Percentiles rank a stretch among this genome's conserved stretches.
These are phyloP conservation scores for Lipophrys pholis DNA, from an alignment of 2,113 vertebrate species.

Conservation along the genomic window DNA sequence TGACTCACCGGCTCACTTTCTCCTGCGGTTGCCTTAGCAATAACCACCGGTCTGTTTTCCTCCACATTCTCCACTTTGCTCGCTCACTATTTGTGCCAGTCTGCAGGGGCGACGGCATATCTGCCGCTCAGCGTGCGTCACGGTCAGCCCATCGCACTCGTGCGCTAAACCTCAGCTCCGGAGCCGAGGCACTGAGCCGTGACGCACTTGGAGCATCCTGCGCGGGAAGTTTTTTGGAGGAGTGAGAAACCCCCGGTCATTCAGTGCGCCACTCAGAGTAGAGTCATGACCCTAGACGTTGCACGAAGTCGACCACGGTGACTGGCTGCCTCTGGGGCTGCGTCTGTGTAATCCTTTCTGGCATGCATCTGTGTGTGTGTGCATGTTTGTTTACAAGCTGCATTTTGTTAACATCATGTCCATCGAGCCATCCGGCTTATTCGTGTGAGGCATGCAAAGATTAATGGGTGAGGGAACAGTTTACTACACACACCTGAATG, in stretches of 20 bases:
- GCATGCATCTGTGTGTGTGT: constrained; percentile 12
- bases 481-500: no score
- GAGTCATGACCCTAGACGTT: constrained; percentile 38
- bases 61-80: constrained; percentile 40
- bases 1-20: constrained; percentile 37
- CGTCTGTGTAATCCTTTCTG: constrained; percentile 20
- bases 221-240: constrained; percentile 28
- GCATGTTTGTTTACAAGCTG: background rate
- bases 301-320: constrained; percentile 25
- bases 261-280: constrained; percentile 28
- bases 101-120: constrained; percentile 21
- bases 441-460: no score
- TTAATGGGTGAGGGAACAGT: no score
- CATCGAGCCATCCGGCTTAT: no score
- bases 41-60: constrained; percentile 41
- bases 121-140: constrained; percentile 49
- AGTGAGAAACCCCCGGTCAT: constrained; percentile 37
- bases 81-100: constrained; percentile 31
- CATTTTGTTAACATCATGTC: no score
- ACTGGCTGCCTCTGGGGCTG: constrained; percentile 13
- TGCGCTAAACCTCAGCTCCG: constrained; percentile 65
- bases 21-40: constrained; percentile 63
- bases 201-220: constrained; percentile 58
- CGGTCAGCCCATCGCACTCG: constrained; percentile 49
- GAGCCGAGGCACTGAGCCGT: constrained; percentile 46